Percentiles rank a stretch among this genome's conserved stretches.
These are phyloP conservation scores for Astyanax mexicanus DNA, from an alignment of 2,797 vertebrate species.

Conservation along the genomic window DNA sequence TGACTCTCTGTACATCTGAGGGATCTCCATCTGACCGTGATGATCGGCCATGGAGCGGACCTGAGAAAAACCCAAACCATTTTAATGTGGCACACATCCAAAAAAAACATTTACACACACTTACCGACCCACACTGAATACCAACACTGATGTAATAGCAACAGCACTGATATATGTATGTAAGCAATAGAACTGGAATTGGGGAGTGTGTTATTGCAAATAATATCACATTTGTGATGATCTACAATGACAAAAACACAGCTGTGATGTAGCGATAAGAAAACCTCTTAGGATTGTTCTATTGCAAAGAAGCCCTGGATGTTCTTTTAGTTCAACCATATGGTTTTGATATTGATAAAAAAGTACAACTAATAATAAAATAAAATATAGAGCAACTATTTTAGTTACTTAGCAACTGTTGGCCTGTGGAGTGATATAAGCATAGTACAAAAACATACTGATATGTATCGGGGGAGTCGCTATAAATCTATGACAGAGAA, in stretches of 20 bases:
- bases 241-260: neutral
- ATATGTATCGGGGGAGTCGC: neutral
- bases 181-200: neutral
- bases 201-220: neutral
- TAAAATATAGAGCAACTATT: too few relatives aligned
- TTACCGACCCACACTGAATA: neutral
- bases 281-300: neutral
- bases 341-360: neutral
- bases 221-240: neutral
- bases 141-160: neutral
- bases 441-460: neutral
- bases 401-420: too few relatives aligned
- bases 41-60: constrained; percentile 53
- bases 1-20: constrained; percentile 60
- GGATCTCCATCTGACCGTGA: constrained; percentile 54
- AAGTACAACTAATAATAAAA: too few relatives aligned
- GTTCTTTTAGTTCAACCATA: too few relatives aligned
- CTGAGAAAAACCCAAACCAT: constrained; percentile 56
- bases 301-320: neutral
- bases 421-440: too few relatives aligned
- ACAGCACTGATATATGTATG: neutral
- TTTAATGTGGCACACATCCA: neutral
- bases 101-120: neutral
- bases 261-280: neutral
- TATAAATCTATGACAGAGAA: neutral